Evolutionary conservation across 2,113 vertebrate species (phyloP), one percentile per base, ranked within the genome.

Genomic region (Damaliscus lunatus): DNA sequence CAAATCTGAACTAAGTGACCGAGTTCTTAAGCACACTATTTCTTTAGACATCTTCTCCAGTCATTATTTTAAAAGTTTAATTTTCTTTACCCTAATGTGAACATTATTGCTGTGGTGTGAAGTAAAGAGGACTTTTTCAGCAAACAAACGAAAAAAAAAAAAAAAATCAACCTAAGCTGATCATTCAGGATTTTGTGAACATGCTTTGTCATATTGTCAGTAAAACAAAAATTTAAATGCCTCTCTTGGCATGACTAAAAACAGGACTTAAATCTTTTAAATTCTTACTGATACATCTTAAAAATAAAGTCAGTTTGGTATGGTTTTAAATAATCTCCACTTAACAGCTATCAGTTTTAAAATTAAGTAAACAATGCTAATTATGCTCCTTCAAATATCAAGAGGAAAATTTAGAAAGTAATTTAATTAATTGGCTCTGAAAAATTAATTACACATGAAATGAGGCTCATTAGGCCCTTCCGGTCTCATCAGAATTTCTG

Each of bases 321-420:
- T 7, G 87, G 82, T 78, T 80, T 98, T 94, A 98, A 98, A 55
- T 97, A 80, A 86, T 92, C 53, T 97, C 84, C 31, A 40, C 71
- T 98, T 97, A 95, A 82, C 88, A 98, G 88, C 96, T 93, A 89
- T 53, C 53, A 2, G 33, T 77, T 97, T 98, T 98, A 97, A 98
- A 98, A 97, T 98, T 98, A 98, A 98, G 97, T 97, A 98, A 98
- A 97, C 83, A 96, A 48, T 60, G 88, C 97, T 98, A 99, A 98
- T 98, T 98, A 97, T 80, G 87, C 96, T 96, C 85, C 96, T 97
- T 94, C 96, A 81, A 97, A 78, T 91, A 57, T 96, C 97, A 97
- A 95, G 94, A 94, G 55, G 91, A 97, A 97, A 96, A 87, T 97
- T 98, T 98, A 97, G 96, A 98, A 94, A 93, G 92, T 97, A 96